Conservation (phyloP, 2,797 vertebrate species). For the Coregonus suidteri region DNA sequence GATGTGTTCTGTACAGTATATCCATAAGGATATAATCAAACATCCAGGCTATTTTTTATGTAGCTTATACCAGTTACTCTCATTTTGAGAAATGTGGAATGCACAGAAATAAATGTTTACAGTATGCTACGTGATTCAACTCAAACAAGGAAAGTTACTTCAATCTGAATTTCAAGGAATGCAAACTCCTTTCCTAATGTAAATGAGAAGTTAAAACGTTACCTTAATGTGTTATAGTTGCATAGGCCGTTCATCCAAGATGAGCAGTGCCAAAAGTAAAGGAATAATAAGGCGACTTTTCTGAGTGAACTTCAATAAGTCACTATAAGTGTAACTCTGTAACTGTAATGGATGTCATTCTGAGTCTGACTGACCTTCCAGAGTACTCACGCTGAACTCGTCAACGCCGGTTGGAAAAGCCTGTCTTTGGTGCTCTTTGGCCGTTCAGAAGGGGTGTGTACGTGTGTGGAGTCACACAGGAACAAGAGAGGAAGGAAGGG, state of each 20-base stretch:
- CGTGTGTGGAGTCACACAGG: slow-evolving; percentile 66
- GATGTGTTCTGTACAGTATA: not conserved
- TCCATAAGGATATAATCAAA: not conserved
- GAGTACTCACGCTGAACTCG: slow-evolving; percentile 33
- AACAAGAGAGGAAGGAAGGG: slow-evolving; percentile 12
- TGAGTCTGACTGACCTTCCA: slow-evolving; percentile 49
- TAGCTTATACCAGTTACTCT: not conserved
- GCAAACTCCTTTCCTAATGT: not conserved
- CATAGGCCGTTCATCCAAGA: not conserved
- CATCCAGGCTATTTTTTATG: not conserved
- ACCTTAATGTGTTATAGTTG: not conserved
- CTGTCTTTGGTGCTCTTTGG: slow-evolving; percentile 36
- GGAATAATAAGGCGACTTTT: not conserved
- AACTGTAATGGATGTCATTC: slow-evolving; percentile 12
- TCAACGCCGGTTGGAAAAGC: slow-evolving; percentile 36
- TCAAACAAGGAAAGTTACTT: too few species aligned
- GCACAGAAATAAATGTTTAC: too few species aligned
- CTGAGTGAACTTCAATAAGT: not conserved
- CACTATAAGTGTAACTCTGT: not conserved
- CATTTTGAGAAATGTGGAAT: too few species aligned
- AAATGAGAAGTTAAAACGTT: not conserved
- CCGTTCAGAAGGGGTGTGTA: slow-evolving; percentile 60
- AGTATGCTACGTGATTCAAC: too few species aligned
- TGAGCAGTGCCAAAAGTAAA: not conserved
- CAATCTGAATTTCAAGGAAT: not conserved